Base-by-base conservation (phyloP, 53 echinoderm and acorn worm species). In the Luidia sarsii region DNA sequence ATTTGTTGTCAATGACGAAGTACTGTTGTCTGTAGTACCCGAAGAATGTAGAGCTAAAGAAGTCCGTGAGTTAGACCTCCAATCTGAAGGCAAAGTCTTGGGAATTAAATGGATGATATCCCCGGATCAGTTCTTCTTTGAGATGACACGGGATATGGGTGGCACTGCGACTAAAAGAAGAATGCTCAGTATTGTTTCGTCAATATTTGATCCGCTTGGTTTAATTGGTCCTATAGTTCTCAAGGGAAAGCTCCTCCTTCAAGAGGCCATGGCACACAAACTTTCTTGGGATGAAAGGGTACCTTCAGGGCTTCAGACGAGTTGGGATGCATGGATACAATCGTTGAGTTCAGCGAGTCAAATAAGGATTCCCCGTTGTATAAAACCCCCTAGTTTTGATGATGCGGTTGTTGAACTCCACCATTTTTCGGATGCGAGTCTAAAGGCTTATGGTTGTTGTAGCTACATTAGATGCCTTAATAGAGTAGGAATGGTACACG, bases 141-240 rank as follows among this genome's bases (percentile, higher is more conserved):
- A 48, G 20, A n/a, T 0, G 59, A 55, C 7, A 19, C 50, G 50
- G 33, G 51, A 23, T 50, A 87, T 80, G 39, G 64, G 71, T 4
- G 71, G 70, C 16, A 71, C 84, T 11, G 3, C 65, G 10, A 91
- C 91, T 15, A 60, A 84, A 33, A 67, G 80, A 22, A 88, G 72
- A 15, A 74, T 88, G 14, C 51, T 92, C 33, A 86, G 67, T 13
- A 45, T 39, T 0, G 71, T 57, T 5, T 88, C 88, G 28, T 91
- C 92, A 20, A 64, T 88, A 16, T 91, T 80, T 67, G 88, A 91
- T 53, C 92, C 88, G 0, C 68, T 91, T 9, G 92, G 92, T 7
- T 68, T 88, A 24, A 67, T 88, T 34, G 85, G 75, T 3, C 92
- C 92, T 19, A 82, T 73, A 52, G 50, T 72, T 0, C 71, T 88